Evolutionary conservation across 2,888 invertebrate species (phyloP).

Genomic region (Caenorhabditis sulstoni): DNA sequence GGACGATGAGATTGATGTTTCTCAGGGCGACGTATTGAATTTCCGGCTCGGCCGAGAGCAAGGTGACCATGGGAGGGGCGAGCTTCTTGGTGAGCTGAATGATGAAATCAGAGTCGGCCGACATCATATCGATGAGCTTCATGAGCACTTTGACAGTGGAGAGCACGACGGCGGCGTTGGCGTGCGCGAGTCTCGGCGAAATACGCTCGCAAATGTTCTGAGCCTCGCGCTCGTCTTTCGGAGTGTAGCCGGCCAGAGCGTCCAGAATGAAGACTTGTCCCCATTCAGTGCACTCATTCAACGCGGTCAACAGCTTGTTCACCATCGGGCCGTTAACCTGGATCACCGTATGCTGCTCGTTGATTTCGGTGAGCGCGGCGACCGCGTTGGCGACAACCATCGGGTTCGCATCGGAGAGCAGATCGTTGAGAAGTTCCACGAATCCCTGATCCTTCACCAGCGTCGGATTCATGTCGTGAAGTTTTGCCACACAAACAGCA

Average conservation of each 20-base stretch:
- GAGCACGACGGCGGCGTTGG: constrained; percentile 98
- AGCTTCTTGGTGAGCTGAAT: constrained; percentile 94
- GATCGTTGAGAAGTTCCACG: constrained; percentile 94
- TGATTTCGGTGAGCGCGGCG: constrained; percentile 97
- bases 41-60: constrained; percentile 97
- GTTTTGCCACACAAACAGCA: constrained; percentile 98
- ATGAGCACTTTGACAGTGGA: constrained; percentile 97
- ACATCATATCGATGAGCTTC: constrained; percentile 98
- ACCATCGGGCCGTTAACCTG: constrained; percentile 98
- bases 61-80: constrained; percentile 97
- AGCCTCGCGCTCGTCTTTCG: constrained; percentile 96
- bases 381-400: constrained; percentile 99
- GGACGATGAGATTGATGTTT: constrained; percentile 98
- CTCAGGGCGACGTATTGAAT: constrained; percentile 98
- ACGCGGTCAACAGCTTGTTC: constrained; percentile 96
- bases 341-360: constrained; percentile 94
- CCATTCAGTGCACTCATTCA: constrained; percentile 97
- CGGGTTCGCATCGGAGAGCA: constrained; percentile 98
- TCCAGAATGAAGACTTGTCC: constrained; percentile 90
- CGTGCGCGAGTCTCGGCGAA: constrained; percentile 96
- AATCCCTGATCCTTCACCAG: constrained; percentile 89
- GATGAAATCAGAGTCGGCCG: constrained; percentile 94
- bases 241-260: constrained; percentile 93
- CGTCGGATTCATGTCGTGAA: constrained; percentile 93
- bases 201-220: constrained; percentile 88